Percentiles rank a stretch among this genome's conserved stretches.
phyloP scores from a whole-genome alignment of 2,888 invertebrate species.

The Drosophila pseudotalamancana region DNA sequence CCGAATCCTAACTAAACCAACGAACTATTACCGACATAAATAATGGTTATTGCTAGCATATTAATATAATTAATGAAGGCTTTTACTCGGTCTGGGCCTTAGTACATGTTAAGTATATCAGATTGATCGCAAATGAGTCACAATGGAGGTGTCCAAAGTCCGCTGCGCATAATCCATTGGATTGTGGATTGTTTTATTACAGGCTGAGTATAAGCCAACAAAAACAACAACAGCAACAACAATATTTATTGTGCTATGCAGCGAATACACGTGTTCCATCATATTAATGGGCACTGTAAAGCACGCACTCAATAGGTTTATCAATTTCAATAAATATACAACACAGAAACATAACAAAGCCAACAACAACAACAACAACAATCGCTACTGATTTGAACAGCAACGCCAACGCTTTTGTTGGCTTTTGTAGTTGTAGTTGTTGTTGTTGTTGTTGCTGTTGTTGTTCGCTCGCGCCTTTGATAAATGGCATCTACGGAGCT shows the following conservation, averaged over 20 bases:
- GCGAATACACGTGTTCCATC: conserved; percentile 2
- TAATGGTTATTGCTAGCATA: neutral
- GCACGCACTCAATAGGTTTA: conserved; percentile 26
- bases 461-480: conserved; percentile 40
- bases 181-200: too few relatives aligned
- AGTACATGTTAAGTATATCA: neutral
- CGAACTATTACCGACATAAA: neutral
- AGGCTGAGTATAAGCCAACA: too few relatives aligned
- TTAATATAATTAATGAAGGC: too few relatives aligned
- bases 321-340: conserved; percentile 26
- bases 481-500: conserved; percentile 46
- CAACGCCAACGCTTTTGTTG: conserved; percentile 5
- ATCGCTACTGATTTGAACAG: conserved; percentile 26
- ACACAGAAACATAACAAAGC: conserved; percentile 13
- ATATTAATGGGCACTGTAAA: neutral
- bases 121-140: neutral
- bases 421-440: too few relatives aligned
- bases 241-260: neutral
- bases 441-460: too few relatives aligned
- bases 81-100: too few relatives aligned
- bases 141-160: too few relatives aligned
- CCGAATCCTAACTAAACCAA: too few relatives aligned
- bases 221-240: too few relatives aligned
- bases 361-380: conserved; percentile 15
- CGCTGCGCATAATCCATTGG: too few relatives aligned